Evolutionary conservation across 2,888 invertebrate species (phyloP).

Genomic region (Ormyrus nitidulus): DNA sequence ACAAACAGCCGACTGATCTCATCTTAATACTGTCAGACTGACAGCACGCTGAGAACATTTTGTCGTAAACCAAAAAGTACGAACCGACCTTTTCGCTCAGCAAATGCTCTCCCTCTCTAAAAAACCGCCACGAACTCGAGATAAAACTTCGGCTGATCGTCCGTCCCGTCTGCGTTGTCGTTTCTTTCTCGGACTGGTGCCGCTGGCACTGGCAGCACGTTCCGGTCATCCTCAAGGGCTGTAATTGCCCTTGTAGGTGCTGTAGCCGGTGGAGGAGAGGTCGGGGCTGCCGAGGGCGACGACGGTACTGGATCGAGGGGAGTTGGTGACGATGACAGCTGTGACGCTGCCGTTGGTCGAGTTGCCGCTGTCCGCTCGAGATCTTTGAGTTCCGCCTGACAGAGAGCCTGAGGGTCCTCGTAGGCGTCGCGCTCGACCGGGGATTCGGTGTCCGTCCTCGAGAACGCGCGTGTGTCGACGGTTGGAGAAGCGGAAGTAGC

Average conservation of each 20-base stretch:
- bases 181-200: background rate
- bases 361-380: conserved; percentile 62
- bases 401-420: background rate
- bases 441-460: conserved; percentile 61
- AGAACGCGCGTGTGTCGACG: conserved; percentile 65
- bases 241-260: background rate
- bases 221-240: background rate
- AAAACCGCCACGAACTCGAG: background rate
- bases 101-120: background rate
- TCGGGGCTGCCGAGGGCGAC: conserved; percentile 1
- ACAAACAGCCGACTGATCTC: too few species aligned
- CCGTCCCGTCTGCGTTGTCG: background rate
- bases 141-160: background rate
- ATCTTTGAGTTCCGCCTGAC: conserved; percentile 48
- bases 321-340: background rate
- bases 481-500: conserved; percentile 78
- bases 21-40: too few species aligned
- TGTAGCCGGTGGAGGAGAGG: background rate
- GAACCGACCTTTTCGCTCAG: too few species aligned
- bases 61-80: too few species aligned
- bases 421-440: conserved; percentile 1
- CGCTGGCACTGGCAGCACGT: too few species aligned
- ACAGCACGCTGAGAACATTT: too few species aligned
- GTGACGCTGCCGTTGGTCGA: conserved; percentile 61
- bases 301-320: background rate